These are phyloP conservation scores for Drosophila bunnanda DNA, from an alignment of 2,888 invertebrate species.

Conservation along the genomic window DNA sequence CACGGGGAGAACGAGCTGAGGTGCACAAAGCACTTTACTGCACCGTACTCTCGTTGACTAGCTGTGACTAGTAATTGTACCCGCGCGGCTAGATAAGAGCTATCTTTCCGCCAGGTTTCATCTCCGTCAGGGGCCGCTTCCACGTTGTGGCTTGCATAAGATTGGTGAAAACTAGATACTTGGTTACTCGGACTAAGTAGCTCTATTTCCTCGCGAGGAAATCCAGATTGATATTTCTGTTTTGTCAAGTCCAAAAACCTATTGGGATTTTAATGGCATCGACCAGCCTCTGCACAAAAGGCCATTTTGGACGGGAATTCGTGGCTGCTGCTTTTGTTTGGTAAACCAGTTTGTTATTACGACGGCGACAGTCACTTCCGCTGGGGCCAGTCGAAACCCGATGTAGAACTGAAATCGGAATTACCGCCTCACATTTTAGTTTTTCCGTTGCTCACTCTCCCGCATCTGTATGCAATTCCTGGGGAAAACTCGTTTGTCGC, in stretches of 20 bases:
- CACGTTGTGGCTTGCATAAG: not conserved
- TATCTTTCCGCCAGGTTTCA: constrained; percentile 8
- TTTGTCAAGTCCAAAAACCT: not conserved
- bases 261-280: not conserved
- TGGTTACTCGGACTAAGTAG: not conserved
- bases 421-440: constrained; percentile 14
- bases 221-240: not conserved
- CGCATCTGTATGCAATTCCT: constrained; percentile 8
- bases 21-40: not conserved
- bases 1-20: not conserved
- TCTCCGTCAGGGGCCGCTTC: not conserved
- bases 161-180: not conserved
- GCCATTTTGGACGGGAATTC: not conserved
- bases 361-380: constrained; percentile 28
- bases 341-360: constrained; percentile 14
- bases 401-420: constrained; percentile 21
- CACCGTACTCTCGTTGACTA: constrained; percentile 1
- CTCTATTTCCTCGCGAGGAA: no score
- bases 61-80: not conserved
- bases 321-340: not conserved
- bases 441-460: constrained; percentile 11
- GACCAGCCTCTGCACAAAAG: not conserved
- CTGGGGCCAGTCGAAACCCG: not conserved
- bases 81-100: not conserved
- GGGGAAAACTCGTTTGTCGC: constrained; percentile 14